Percentiles rank a stretch among this genome's conserved stretches.
These are phyloP conservation scores for Ostrea edulis DNA, from an alignment of 1,140 invertebrate genomes.

Conservation along the genomic window DNA sequence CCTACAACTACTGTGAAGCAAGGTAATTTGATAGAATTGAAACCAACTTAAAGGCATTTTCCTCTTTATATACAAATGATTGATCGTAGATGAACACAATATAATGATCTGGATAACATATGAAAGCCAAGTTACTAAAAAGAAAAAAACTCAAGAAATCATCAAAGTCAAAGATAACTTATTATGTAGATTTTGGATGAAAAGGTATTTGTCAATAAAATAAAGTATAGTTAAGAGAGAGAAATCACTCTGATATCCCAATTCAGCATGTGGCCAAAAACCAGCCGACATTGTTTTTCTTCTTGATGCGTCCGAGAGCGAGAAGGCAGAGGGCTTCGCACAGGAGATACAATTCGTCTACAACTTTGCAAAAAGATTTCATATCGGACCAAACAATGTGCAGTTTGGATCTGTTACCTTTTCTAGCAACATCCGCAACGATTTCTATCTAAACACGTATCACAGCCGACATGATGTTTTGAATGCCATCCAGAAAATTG, in stretches of 20 bases:
- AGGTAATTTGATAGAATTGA: slow-evolving; percentile 25
- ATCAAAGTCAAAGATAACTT: too few relatives aligned
- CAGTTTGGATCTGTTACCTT: slow-evolving; percentile 58
- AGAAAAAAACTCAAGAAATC: too few relatives aligned
- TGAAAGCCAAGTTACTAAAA: too few relatives aligned
- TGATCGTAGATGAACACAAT: too few relatives aligned
- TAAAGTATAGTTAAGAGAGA: too few relatives aligned
- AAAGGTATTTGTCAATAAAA: too few relatives aligned
- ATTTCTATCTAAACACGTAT: slow-evolving; percentile 46
- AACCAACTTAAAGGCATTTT: background rate
- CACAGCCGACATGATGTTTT: slow-evolving; percentile 36
- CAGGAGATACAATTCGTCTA: slow-evolving; percentile 61
- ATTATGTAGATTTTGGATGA: too few relatives aligned
- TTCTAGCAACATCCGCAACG: slow-evolving; percentile 37
- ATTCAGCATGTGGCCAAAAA: slow-evolving; percentile 48
- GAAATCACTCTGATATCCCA: background rate
- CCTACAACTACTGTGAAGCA: slow-evolving; percentile 49
- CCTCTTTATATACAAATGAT: too few relatives aligned
- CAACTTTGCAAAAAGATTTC: slow-evolving; percentile 53
- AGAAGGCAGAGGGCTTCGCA: slow-evolving; percentile 50
- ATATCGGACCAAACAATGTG: slow-evolving; percentile 56
- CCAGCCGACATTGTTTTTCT: slow-evolving; percentile 64
- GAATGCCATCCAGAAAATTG: slow-evolving; percentile 47
- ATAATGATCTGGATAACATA: too few relatives aligned
- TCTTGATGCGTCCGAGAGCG: slow-evolving; percentile 61